phyloP scores from a whole-genome alignment of 2,888 invertebrate genomes.

The Acheta domesticus region DNA sequence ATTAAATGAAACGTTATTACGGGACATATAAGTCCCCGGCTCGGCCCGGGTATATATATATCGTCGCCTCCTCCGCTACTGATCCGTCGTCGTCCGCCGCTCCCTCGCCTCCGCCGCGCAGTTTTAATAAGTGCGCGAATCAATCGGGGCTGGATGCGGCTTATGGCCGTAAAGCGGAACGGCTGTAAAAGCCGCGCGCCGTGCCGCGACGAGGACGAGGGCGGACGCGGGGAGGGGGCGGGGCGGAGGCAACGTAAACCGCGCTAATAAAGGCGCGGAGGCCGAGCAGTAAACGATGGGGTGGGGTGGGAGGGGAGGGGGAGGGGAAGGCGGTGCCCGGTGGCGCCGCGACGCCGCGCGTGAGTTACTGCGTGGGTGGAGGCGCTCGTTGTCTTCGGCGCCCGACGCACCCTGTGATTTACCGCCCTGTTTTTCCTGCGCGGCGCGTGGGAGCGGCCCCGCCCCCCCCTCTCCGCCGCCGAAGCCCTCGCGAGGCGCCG shows the following conservation, averaged over 20 bases:
- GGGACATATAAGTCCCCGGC: neutral
- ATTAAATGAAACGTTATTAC: constrained; percentile 18
- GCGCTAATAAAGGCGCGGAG: constrained; percentile 2
- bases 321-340: neutral
- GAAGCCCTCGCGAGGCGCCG: too few relatives aligned
- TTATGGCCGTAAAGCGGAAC: neutral
- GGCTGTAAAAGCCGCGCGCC: neutral
- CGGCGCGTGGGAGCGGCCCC: too few relatives aligned
- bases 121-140: neutral
- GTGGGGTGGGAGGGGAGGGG: neutral
- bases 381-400: too few relatives aligned
- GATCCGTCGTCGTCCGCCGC: neutral
- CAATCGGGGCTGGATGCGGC: neutral
- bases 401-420: too few relatives aligned
- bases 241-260: neutral
- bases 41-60: neutral
- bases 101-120: neutral
- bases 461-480: too few relatives aligned
- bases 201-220: too few relatives aligned
- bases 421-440: too few relatives aligned
- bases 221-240: too few relatives aligned
- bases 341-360: too few relatives aligned
- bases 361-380: too few relatives aligned
- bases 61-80: neutral
- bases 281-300: neutral